These are phyloP conservation scores for Panthera tigris DNA, from an alignment of 2,113 vertebrate species.

Conservation along the genomic window DNA sequence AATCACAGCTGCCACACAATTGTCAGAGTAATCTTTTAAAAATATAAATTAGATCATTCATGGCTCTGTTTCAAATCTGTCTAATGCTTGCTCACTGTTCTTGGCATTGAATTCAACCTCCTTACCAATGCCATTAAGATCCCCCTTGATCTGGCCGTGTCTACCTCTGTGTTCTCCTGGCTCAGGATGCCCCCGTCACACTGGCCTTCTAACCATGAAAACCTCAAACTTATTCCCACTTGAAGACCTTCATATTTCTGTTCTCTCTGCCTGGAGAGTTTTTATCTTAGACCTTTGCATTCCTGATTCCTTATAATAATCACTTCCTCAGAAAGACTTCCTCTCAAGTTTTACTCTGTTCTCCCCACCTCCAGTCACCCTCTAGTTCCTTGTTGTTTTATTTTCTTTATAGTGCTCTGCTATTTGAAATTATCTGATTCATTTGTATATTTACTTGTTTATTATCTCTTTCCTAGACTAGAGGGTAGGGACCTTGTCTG, in stretches of 20 bases:
- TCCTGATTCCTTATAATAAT: not conserved
- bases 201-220: not conserved
- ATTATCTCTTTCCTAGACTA: constrained; percentile 12
- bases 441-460: not conserved
- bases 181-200: not conserved
- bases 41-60: not conserved
- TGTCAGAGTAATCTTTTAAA: constrained; percentile 2
- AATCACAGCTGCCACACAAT: not conserved
- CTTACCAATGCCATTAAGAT: not conserved
- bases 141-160: not conserved
- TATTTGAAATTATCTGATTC: not conserved
- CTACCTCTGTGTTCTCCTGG: not conserved
- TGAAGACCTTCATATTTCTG: not conserved
- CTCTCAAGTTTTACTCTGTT: not conserved
- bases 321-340: not conserved
- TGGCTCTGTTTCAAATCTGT: not conserved
- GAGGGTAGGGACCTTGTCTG: constrained; percentile 28
- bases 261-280: not conserved
- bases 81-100: not conserved
- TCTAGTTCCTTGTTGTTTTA: not conserved
- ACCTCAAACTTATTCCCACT: not conserved
- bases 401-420: not conserved
- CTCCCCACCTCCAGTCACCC: not conserved
- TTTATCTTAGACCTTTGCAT: not conserved
- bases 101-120: not conserved